phyloP scores from a whole-genome alignment of 2,888 invertebrate species.

The Dendrolimus houi region DNA sequence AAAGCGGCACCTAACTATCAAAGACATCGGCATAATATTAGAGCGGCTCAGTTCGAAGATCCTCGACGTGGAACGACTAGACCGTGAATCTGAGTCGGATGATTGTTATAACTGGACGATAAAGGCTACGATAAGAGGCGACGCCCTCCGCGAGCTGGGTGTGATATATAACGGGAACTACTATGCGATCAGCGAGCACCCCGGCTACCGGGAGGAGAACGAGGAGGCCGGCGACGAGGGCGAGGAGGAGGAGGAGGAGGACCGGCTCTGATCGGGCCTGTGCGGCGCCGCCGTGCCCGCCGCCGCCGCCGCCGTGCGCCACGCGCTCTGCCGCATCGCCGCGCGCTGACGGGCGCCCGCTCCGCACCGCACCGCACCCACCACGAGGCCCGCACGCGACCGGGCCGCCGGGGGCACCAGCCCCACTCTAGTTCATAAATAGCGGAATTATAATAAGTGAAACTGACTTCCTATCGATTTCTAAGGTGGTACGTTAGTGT shows the following conservation, averaged over 20 bases:
- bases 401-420: constrained; percentile 24
- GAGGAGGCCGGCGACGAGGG: constrained; percentile 90
- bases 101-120: constrained; percentile 98
- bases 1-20: constrained; percentile 93
- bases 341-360: constrained; percentile 45
- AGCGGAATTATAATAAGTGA: constrained; percentile 67
- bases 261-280: constrained; percentile 78
- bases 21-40: constrained; percentile 95
- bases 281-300: constrained; percentile 70
- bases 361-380: constrained; percentile 10
- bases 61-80: constrained; percentile 93
- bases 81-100: constrained; percentile 93
- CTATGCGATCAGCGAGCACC: constrained; percentile 96
- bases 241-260: constrained; percentile 89
- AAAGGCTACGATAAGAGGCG: constrained; percentile 95
- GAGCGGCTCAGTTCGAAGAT: constrained; percentile 95
- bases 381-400: constrained; percentile 27
- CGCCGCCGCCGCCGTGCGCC: constrained; percentile 58
- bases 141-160: constrained; percentile 92
- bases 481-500: constrained; percentile 54
- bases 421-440: constrained; percentile 57
- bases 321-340: constrained; percentile 55
- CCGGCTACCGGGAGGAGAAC: constrained; percentile 93
- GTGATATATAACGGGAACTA: constrained; percentile 97
- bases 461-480: constrained; percentile 72